phyloP scores from a whole-genome alignment of 2,113 vertebrate species.

The Apteryx owenii region DNA sequence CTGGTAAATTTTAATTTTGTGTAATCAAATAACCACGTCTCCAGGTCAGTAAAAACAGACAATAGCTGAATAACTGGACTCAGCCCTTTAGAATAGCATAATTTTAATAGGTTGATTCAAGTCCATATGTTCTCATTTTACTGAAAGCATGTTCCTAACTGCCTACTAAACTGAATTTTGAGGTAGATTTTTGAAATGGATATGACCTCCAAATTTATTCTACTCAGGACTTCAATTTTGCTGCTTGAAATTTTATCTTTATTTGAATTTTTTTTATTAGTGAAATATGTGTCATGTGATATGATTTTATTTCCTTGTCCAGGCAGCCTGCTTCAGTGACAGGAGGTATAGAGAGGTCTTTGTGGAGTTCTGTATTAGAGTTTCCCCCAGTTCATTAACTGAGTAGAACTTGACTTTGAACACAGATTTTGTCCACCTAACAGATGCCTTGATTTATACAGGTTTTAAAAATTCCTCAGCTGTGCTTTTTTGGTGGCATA shows the following conservation, averaged over 20 bases:
- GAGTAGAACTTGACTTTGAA: not conserved
- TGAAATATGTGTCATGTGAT: not conserved
- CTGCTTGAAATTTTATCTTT: conserved; percentile 50
- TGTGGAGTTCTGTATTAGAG: not conserved
- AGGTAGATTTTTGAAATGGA: conserved; percentile 51
- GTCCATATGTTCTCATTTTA: conserved; percentile 58
- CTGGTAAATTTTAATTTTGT: not conserved
- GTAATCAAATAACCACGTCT: not conserved
- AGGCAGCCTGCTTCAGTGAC: not conserved
- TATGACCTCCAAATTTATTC: conserved; percentile 25
- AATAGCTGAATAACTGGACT: not conserved
- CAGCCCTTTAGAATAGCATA: not conserved
- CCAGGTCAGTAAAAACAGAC: not conserved
- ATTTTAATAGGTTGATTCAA: not conserved
- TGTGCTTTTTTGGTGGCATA: not conserved
- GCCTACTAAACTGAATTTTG: conserved; percentile 44
- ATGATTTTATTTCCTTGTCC: not conserved
- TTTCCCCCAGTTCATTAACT: not conserved
- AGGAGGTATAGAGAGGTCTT: not conserved
- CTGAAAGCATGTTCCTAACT: not conserved
- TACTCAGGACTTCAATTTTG: not conserved
- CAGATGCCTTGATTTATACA: not conserved
- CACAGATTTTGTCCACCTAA: not conserved
- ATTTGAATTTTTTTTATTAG: not conserved
- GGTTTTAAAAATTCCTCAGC: not conserved